A percentile compares a stretch with the other conserved stretches of the same genome.
These are phyloP conservation scores for Scartelaos histophorus DNA, from an alignment of 2,113 vertebrate genomes.

Conservation along the genomic window DNA sequence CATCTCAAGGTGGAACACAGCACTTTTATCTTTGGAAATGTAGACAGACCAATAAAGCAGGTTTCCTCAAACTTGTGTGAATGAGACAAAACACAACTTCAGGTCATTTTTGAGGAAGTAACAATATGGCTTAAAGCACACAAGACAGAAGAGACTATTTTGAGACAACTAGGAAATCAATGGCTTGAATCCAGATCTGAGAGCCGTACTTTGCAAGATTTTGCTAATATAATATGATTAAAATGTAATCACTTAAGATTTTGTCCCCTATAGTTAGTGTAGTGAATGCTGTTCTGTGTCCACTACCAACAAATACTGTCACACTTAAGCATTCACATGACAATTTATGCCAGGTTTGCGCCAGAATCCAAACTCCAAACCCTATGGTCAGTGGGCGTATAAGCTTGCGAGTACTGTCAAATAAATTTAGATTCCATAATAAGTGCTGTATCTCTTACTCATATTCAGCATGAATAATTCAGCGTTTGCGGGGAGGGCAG, in stretches of 20 bases:
- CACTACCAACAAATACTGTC: background rate
- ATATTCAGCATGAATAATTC: conserved; percentile 43
- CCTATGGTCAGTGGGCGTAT: background rate
- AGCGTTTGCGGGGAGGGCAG: conserved; percentile 14
- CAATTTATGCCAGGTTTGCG: background rate
- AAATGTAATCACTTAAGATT: too few relatives aligned
- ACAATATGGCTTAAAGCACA: too few relatives aligned
- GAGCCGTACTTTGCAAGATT: background rate
- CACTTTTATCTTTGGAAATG: too few relatives aligned
- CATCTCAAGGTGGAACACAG: too few relatives aligned
- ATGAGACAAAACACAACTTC: too few relatives aligned
- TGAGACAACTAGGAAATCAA: background rate
- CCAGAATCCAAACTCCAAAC: background rate
- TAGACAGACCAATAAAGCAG: too few relatives aligned
- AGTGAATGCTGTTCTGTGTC: background rate
- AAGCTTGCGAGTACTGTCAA: background rate
- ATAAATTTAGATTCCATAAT: conserved; percentile 18
- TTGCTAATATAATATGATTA: too few relatives aligned
- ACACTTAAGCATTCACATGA: background rate
- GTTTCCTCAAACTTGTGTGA: too few relatives aligned
- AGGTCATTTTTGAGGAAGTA: too few relatives aligned
- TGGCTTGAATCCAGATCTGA: background rate
- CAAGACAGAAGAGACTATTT: too few relatives aligned
- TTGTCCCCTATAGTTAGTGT: too few relatives aligned
- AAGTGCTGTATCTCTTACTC: background rate